Evolutionary conservation across 2,113 vertebrate species (phyloP), one percentile per base, ranked within the genome.

Genomic region (Petroica traversi): DNA sequence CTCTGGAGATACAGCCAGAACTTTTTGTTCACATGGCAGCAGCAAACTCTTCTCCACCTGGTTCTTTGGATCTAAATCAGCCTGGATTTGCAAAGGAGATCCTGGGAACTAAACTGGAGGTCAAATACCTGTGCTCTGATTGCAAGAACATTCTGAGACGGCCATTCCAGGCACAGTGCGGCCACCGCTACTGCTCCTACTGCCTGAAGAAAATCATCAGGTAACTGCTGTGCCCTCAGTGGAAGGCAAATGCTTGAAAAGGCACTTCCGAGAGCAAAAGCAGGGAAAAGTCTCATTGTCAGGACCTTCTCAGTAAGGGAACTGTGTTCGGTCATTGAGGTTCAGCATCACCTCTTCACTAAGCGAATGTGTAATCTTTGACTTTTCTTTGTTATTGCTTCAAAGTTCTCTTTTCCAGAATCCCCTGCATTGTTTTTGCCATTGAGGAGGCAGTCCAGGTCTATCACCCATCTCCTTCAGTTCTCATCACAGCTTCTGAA

Each of bases 91-190:
- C 99, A 11, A 98, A 97, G 96, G 98, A 97, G 68, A 98, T 99
- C 55, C 98, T 99, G 78, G 99, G 98, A 15, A 98, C 99, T 36
- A 98, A 98, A 78, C 97, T 99, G 76, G 99, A 99, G 92, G 98
- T 98, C 93, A 99, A 99, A 86, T 99, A 99, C 96, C 98, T 99
- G 95, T 99, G 99, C 88, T 98, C 99, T 0, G 98, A 98, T 43
- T 99, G 99, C 93, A 98, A 94, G 95, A 98, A 98, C 87, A 98
- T 99, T 33, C 78, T 99, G 72, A 98, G 99, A 94, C 98, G 98
- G 81, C 99, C 99, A 0, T 98, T 99, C 87, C 99, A 99, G 97
- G 99, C 99, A 1, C 99, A 99, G 97, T 99, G 99, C 0, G 99
- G 99, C 14, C 99, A 99, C 67, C 99, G 99, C 67, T 99, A 99